phyloP scores from a whole-genome alignment of 1,140 invertebrate genomes.

The Drosophila persimilis region DNA sequence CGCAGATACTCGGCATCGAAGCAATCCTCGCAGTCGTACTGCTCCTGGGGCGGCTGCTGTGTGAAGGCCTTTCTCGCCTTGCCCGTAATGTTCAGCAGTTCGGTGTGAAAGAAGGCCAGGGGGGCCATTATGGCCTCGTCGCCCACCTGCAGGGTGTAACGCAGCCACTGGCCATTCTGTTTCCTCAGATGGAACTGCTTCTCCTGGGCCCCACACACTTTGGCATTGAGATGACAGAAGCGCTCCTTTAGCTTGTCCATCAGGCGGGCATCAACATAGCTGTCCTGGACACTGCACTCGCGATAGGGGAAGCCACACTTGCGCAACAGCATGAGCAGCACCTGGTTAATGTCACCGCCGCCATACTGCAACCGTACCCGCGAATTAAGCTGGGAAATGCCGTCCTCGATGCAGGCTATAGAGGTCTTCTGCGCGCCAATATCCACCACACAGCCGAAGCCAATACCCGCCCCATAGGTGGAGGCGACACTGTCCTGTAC shows the following conservation, averaged over 20 bases:
- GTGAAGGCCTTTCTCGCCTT: constrained; percentile 85
- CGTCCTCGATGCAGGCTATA: constrained; percentile 98
- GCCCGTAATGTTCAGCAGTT: constrained; percentile 93
- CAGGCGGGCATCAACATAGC: constrained; percentile 89
- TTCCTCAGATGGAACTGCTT: constrained; percentile 78
- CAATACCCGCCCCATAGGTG: constrained; percentile 96
- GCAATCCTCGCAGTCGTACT: constrained; percentile 95
- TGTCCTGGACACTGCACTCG: constrained; percentile 87
- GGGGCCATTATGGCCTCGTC: constrained; percentile 97
- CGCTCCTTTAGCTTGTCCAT: constrained; percentile 94
- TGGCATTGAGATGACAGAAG: constrained; percentile 95
- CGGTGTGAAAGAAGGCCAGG: constrained; percentile 93
- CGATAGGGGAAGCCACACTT: constrained; percentile 95
- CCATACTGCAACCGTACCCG: constrained; percentile 94
- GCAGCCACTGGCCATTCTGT: constrained; percentile 83
- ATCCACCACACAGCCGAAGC: constrained; percentile 96
- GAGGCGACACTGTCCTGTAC: constrained; percentile 94
- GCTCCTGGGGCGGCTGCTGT: constrained; percentile 89
- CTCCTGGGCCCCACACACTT: constrained; percentile 72
- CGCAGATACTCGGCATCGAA: constrained; percentile 96
- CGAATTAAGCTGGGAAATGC: constrained; percentile 94
- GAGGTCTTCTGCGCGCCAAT: constrained; percentile 98
- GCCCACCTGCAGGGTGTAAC: constrained; percentile 92
- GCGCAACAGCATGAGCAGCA: constrained; percentile 93
- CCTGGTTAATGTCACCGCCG: constrained; percentile 93